A percentile compares a stretch with the other conserved stretches of the same genome.
Conservation (phyloP, 2,888 invertebrate genomes). For the Lacanobia wlatinum region DNA sequence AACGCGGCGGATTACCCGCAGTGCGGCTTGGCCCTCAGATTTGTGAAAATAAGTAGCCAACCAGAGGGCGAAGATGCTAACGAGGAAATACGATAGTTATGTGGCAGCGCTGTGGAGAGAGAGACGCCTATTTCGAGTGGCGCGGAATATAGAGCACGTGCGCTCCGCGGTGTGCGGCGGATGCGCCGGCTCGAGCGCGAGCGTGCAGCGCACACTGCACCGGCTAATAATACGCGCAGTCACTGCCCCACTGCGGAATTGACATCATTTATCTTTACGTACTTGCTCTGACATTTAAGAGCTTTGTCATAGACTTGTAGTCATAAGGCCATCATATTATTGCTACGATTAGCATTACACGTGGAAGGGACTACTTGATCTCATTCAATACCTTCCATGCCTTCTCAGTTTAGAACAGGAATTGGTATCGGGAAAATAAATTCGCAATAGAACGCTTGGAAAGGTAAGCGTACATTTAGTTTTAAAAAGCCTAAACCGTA, state of each 20-base stretch:
- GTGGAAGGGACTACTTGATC: background rate
- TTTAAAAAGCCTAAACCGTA: background rate
- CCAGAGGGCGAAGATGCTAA: background rate
- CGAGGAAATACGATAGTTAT: background rate
- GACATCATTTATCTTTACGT: conserved; percentile 8
- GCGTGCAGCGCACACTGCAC: conserved; percentile 17
- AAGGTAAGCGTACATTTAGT: background rate
- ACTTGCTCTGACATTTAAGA: conserved; percentile 17
- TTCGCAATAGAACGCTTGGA: background rate
- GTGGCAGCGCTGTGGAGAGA: conserved; percentile 7
- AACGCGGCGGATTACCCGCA: too few species aligned
- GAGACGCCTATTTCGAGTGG: conserved; percentile 33
- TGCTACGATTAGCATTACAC: background rate
- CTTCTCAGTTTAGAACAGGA: background rate
- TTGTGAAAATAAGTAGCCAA: too few species aligned
- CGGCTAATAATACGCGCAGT: conserved; percentile 48
- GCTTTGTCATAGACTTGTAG: background rate
- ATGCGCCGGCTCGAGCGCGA: conserved; percentile 31
- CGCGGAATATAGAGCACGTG: conserved; percentile 40
- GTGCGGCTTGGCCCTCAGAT: too few species aligned
- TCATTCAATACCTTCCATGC: background rate
- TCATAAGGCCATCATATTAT: conserved; percentile 3
- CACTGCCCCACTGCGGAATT: conserved; percentile 20
- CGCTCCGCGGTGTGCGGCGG: background rate
- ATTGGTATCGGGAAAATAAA: background rate